Percentiles rank a stretch among this genome's conserved stretches.
These are phyloP conservation scores for Protophormia terraenovae DNA, from an alignment of 2,888 invertebrate species.

Conservation along the genomic window DNA sequence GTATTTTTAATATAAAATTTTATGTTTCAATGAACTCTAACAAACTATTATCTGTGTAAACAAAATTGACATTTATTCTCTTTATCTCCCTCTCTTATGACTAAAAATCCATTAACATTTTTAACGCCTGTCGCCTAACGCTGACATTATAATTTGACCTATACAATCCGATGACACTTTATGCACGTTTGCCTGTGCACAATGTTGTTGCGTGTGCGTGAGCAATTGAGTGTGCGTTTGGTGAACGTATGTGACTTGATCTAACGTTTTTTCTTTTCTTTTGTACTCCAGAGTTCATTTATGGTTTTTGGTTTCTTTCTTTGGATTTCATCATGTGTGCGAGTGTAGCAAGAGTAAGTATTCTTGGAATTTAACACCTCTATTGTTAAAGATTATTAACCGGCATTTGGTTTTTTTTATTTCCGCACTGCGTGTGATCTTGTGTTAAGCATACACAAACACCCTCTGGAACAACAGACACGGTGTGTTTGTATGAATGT, in stretches of 20 bases:
- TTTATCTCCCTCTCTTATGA: no score
- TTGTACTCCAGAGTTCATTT: not conserved
- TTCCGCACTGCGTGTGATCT: constrained; percentile 50
- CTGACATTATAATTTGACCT: not conserved
- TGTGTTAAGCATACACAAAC: not conserved
- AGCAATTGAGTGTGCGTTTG: not conserved
- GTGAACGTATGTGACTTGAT: not conserved
- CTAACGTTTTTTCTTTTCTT: not conserved
- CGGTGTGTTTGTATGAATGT: no score
- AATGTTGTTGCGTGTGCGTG: not conserved
- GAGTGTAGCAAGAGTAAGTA: not conserved
- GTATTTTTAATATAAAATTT: no score
- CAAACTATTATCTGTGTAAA: no score
- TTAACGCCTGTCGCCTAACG: not conserved
- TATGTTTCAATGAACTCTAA: no score
- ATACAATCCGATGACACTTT: not conserved
- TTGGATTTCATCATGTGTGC: constrained; percentile 9
- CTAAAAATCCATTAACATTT: no score
- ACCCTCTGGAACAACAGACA: not conserved
- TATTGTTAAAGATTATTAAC: constrained; percentile 13
- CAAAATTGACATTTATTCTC: no score
- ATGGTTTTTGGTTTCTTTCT: not conserved
- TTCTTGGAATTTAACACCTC: constrained; percentile 48
- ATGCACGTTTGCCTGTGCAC: not conserved
- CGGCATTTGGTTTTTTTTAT: constrained; percentile 26